Evolutionary conservation across 2,888 invertebrate genomes (phyloP).

Genomic region (Pasiphila rectangulata): DNA sequence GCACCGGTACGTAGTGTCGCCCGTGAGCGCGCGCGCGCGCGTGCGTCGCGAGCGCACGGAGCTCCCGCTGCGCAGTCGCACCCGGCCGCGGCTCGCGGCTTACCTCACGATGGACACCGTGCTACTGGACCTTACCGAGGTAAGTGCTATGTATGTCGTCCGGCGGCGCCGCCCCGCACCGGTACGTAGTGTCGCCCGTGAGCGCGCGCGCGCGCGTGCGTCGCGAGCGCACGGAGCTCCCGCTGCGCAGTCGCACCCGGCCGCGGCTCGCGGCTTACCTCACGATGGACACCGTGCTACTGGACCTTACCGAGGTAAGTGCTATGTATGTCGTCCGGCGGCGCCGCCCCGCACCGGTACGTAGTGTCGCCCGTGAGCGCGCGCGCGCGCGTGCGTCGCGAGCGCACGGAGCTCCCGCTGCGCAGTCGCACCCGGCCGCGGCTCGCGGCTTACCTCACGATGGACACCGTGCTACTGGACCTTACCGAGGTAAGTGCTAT

Average conservation of each 20-base stretch:
- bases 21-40: conserved; percentile 92
- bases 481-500: conserved; percentile 88
- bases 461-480: conserved; percentile 90
- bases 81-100: conserved; percentile 90
- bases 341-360: conserved; percentile 82
- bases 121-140: conserved; percentile 88
- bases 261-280: conserved; percentile 94
- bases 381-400: conserved; percentile 92
- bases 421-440: conserved; percentile 90
- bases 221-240: conserved; percentile 92
- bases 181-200: conserved; percentile 91
- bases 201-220: conserved; percentile 93
- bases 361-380: conserved; percentile 93
- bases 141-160: too few relatives aligned
- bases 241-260: conserved; percentile 87
- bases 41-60: conserved; percentile 94
- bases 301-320: conserved; percentile 88
- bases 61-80: conserved; percentile 89
- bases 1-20: conserved; percentile 89
- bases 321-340: too few relatives aligned
- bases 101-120: conserved; percentile 92
- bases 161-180: conserved; percentile 78
- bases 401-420: conserved; percentile 92
- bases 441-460: conserved; percentile 89
- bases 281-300: conserved; percentile 88